Conservation (phyloP, 1,140 invertebrate species). For the Drosophila bocqueti region DNA sequence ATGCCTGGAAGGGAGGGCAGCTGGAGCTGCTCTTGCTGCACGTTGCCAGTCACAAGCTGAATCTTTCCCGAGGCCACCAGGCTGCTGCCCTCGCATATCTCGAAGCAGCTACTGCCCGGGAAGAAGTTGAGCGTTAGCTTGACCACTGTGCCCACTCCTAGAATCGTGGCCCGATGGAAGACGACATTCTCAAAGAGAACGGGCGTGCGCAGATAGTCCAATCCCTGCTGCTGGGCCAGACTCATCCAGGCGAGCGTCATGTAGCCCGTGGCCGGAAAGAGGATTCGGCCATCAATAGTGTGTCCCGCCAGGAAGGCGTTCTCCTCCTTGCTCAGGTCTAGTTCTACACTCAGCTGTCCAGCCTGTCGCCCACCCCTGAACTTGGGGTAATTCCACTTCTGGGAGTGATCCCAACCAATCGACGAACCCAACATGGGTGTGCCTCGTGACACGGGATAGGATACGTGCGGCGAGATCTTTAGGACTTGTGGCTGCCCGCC, state of each 20-base stretch:
- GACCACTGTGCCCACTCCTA: conserved; percentile 91
- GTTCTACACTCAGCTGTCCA: conserved; percentile 91
- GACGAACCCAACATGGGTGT: conserved; percentile 94
- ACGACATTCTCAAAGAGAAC: conserved; percentile 95
- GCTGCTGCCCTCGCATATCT: conserved; percentile 94
- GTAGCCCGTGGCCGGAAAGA: conserved; percentile 99
- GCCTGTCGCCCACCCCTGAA: conserved; percentile 86
- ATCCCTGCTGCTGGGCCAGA: conserved; percentile 92
- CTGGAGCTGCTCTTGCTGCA: conserved; percentile 86
- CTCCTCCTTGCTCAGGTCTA: conserved; percentile 91
- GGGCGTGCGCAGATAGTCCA: conserved; percentile 91
- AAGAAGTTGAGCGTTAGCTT: conserved; percentile 95
- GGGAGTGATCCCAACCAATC: conserved; percentile 96
- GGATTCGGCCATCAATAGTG: conserved; percentile 95
- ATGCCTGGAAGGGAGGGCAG: conserved; percentile 67
- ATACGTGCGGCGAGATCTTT: conserved; percentile 90
- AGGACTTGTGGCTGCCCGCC: conserved; percentile 91
- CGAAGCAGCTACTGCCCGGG: conserved; percentile 95
- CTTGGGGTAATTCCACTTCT: conserved; percentile 91
- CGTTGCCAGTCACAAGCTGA: conserved; percentile 87
- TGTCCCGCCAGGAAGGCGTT: conserved; percentile 94
- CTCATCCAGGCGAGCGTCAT: conserved; percentile 96
- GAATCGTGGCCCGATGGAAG: conserved; percentile 95
- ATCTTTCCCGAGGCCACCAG: conserved; percentile 93
- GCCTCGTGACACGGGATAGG: conserved; percentile 93